Evolutionary conservation across 2,888 invertebrate genomes (phyloP), one percentile per base, ranked within the genome.

Genomic region (Anodontia alba): DNA sequence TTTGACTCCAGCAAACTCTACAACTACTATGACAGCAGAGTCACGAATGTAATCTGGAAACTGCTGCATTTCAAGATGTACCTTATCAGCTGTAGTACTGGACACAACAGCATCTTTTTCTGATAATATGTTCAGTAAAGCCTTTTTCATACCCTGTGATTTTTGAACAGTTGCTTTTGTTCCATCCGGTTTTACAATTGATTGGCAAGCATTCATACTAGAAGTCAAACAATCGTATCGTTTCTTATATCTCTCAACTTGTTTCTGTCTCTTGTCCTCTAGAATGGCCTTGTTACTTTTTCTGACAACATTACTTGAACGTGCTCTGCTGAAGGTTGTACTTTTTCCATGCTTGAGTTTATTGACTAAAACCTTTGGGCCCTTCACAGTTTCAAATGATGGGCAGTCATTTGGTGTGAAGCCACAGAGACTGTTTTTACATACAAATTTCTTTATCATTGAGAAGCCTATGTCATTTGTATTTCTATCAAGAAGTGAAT

Each of bases 1-100:
- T 57, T 78, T 81, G 2, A 78, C 74, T 49, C 78, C 75, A 26
- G 82, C 82, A 67, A 82, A 82, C 51, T 82, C 82, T 23, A 73
- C 20, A 10, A 49, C 49, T 20, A 49, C 49, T 49, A 20, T 49
- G 20, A 49, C 49, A 20, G 49, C 49, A 49, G 49, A 15, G 8
- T 49, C 49, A 49, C 49, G 20, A 49, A 49, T 20, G 20, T 20
- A 8, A 20, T 49, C 49, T 49, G 20, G 49, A 49, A 20, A 49
- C 20, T 49, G 49, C 20, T 49, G 49, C 8, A 15, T 49, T 49
- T 49, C 49, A 49, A 49, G 49, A 5, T 49, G 49, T 49, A 49
- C 20, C 49, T 49, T 49, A 49, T 8, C 20, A 15, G 49, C 49
- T 49, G 12, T 20, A 20, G 8, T 49, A 20, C 20, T 49, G 8